These are phyloP conservation scores for Lasiurus cinereus DNA, from an alignment of 2,113 vertebrate genomes.

Conservation along the genomic window DNA sequence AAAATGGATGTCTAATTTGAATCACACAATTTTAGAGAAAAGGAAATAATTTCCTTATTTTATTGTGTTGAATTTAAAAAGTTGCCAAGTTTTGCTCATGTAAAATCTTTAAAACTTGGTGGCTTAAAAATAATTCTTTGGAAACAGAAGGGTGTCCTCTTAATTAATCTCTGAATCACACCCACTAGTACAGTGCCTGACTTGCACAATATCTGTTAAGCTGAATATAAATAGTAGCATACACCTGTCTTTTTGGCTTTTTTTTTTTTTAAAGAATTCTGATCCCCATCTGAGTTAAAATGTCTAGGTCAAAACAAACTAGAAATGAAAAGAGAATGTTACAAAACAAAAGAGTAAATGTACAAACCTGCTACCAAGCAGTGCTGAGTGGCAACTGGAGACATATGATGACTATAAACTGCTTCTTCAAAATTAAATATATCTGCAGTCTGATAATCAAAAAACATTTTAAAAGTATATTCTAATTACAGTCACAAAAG, in stretches of 20 bases:
- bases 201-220: not conserved
- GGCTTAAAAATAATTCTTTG: conserved; percentile 21
- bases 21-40: conserved; percentile 39
- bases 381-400: conserved; percentile 95
- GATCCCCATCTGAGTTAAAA: conserved; percentile 40
- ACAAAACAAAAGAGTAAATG: conserved; percentile 32
- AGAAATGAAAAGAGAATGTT: conserved; percentile 9
- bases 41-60: conserved; percentile 43
- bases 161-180: conserved; percentile 13
- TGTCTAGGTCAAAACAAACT: conserved; percentile 17
- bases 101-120: conserved; percentile 33
- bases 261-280: conserved; percentile 5
- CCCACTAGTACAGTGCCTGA: not conserved
- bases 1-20: conserved; percentile 45
- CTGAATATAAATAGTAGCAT: not conserved
- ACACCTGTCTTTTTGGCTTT: not conserved
- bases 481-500: conserved; percentile 59
- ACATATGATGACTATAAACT: conserved; percentile 98
- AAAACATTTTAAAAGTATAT: conserved; percentile 67
- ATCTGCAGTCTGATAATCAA: conserved; percentile 92
- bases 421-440: conserved; percentile 95
- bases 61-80: conserved; percentile 37
- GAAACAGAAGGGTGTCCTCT: not conserved
- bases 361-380: conserved; percentile 96
- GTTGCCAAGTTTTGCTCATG: conserved; percentile 22